Evolutionary conservation across 2,797 vertebrate genomes (phyloP), one percentile per base, ranked within the genome.

Genomic region (Cossypha caffra): DNA sequence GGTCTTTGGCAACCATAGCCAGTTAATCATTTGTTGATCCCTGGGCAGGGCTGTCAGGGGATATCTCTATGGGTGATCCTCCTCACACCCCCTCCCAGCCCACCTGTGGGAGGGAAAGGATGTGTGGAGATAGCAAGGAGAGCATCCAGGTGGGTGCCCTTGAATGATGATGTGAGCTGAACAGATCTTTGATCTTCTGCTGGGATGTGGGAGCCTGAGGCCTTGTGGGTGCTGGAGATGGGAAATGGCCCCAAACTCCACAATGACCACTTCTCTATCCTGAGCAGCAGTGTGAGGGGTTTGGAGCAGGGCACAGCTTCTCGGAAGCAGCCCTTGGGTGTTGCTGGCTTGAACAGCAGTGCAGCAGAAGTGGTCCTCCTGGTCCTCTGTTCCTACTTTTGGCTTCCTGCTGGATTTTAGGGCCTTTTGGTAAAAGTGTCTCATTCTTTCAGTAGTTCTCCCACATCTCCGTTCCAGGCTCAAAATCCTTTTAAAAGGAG

Each of bases 241-340:
- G 33, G 48, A 75, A 85, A 29, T 25, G 26, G 43, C 67, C 50
- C 51, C 51, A 73, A 17, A 58, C 8, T 38, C 43, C 59, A 24
- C 17, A 31, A 7, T 52, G 61, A 50, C 19, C 5, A 2, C 38
- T 74, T 85, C 37, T 79, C 71, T 16, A 16, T 45, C 14, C 51
- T 31, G 26, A 47, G 63, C 11, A 62, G 28, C 40, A 48, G 31
- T 5, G 15, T 1, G 1, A 29, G 29, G 15, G 8, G 3, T 47
- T 77, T 1, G 37, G 26, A 81, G 74, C n/a, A 51, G 13, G 13
- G 23, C 47, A 54, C 0, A 0, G 5, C 43, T 87, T 25, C 54
- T 54, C 33, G n/a, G 43, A 35, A 82, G n/a, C 18, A 26, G 19
- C 28, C 43, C 47, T 87, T 66, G 63, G 7, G 7, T 73, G 40